A percentile compares a stretch with the other conserved stretches of the same genome.
These are phyloP conservation scores for Drosophila triauraria DNA, from an alignment of 1,140 invertebrate genomes.

Conservation along the genomic window DNA sequence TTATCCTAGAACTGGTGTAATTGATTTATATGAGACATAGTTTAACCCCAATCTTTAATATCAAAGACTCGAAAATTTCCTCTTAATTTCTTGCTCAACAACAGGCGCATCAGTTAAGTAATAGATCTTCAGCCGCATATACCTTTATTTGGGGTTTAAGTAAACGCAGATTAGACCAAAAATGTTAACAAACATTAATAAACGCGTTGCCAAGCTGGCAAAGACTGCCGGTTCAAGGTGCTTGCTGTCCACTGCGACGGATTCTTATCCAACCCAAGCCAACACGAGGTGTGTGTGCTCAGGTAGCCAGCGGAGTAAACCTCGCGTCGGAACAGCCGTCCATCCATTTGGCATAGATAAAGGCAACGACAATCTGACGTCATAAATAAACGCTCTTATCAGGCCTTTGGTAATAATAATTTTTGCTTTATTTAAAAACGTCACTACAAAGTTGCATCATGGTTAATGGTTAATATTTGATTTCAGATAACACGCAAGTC, in stretches of 20 bases:
- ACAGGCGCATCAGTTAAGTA: neutral
- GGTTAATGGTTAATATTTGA: conserved; percentile 76
- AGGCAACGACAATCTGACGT: conserved; percentile 32
- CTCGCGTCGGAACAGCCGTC: conserved; percentile 7
- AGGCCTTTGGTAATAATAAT: conserved; percentile 65
- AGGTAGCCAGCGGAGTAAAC: conserved; percentile 26
- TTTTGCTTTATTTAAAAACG: conserved; percentile 84
- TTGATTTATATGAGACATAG: neutral
- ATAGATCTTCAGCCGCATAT: conserved; percentile 12
- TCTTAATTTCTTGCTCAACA: neutral
- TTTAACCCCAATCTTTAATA: neutral
- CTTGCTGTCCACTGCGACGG: conserved; percentile 24
- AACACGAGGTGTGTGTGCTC: conserved; percentile 35
- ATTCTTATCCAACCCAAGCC: conserved; percentile 1
- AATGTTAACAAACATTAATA: conserved; percentile 4
- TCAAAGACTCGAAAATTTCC: too few species aligned
- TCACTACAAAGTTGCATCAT: conserved; percentile 83
- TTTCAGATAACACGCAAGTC: conserved; percentile 75
- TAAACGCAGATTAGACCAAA: conserved; percentile 2
- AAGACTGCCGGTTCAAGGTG: conserved; percentile 31
- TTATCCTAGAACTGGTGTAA: neutral
- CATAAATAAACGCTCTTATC: conserved; percentile 46
- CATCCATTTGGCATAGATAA: conserved; percentile 3
- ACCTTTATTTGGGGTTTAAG: conserved; percentile 1
- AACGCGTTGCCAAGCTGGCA: conserved; percentile 23